Conservation (phyloP, 2,888 invertebrate species). For the Eupeodes latifasciatus region DNA sequence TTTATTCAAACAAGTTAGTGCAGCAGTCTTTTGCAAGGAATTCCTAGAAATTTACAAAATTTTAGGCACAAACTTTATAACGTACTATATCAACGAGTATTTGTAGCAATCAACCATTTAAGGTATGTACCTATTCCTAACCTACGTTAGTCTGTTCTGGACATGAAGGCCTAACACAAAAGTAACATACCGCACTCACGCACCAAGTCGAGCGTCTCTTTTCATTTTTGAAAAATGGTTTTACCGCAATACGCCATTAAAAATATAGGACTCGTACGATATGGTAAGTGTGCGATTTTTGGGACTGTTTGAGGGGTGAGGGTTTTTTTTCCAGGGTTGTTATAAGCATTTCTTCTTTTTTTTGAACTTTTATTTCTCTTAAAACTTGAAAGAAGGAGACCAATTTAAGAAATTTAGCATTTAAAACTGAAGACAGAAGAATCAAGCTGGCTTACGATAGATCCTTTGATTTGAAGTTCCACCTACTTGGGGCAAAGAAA, state of each 20-base stretch:
- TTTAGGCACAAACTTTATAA: conserved; percentile 8
- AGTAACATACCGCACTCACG: conserved; percentile 7
- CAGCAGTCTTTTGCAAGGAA: conserved; percentile 11
- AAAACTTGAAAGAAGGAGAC: too few species aligned
- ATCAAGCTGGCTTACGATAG: too few species aligned
- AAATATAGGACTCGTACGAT: not conserved
- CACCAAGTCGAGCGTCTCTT: conserved; percentile 35
- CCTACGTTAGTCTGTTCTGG: not conserved
- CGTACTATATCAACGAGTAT: not conserved
- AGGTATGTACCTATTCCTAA: not conserved
- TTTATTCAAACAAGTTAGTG: conserved; percentile 21
- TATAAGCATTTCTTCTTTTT: not conserved
- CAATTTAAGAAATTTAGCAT: too few species aligned
- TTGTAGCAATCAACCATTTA: not conserved
- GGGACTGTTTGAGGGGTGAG: too few species aligned
- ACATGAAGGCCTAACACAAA: conserved; percentile 13
- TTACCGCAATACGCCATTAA: conserved; percentile 69
- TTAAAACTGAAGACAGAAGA: too few species aligned
- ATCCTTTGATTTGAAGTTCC: too few species aligned
- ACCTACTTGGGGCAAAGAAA: too few species aligned
- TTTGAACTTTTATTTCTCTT: too few species aligned
- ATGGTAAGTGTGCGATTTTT: too few species aligned
- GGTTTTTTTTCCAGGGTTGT: not conserved
- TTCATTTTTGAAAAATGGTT: conserved; percentile 60
- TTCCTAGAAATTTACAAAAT: conserved; percentile 20